Base-by-base conservation (phyloP, 2,797 vertebrate genomes). In the Scarus forsteni region DNA sequence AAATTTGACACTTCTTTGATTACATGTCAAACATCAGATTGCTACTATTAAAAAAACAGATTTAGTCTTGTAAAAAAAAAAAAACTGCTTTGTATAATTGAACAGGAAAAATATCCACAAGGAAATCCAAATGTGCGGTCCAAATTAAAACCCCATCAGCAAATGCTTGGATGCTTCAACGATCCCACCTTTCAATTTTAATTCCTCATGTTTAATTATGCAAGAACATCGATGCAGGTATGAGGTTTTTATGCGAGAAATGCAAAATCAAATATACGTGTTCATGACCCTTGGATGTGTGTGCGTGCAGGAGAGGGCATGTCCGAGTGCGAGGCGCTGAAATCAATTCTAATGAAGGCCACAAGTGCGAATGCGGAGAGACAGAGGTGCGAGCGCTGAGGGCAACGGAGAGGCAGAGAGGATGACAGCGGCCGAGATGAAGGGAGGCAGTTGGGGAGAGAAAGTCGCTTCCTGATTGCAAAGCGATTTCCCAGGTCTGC, bases 401-500 rank as follows among this genome's bases (percentile, higher is more conserved):
- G 76, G 76, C 76, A 66, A 55, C 58, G 50, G 73, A 70, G 80
- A 77, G 72, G 72, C 70, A 59, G 79, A 77, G 39, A 46, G 63
- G 69, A 75, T 72, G 85, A 84, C 86, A 77, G 77, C 59, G 69
- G 73, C 66, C 56, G 38, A 79, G 82, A 86, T 84, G 84, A 90
- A 85, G 70, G 73, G 56, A 77, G 75, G 77, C 65, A 60, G 79
- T 56, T 35, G 60, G 69, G 60, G 73, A 70, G 71, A 77, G 67
- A 85, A 79, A 77, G 54, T 55, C 7, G 65, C 79, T 79, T 57
- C 82, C 81, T 48, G 64, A 74, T 55, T 18, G 19, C 8, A 73
- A 77, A 67, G 75, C 70, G 76, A 89, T 88, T 88, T 80, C 71
- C 81, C 73, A 36, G 60, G 78, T 81, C 88, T 92, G 89, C 77